Evolutionary conservation across 30 jellyfish, hydroid and myxozoan species (phyloP).

Genomic region (Catostylus mosaicus): DNA sequence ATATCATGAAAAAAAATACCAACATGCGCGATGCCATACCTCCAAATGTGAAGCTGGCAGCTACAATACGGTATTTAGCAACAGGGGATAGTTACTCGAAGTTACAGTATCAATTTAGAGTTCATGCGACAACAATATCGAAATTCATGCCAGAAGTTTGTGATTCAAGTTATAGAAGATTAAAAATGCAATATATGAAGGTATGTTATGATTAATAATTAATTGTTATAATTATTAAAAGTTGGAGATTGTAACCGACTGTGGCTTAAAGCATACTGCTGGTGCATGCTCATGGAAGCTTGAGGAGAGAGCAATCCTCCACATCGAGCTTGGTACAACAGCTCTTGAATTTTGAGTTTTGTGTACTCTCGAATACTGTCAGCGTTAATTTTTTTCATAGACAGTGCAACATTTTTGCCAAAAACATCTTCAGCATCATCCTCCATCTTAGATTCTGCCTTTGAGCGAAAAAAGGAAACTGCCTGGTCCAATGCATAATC

Average conservation of each 20-base stretch:
- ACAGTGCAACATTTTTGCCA: slow-evolving; percentile 13
- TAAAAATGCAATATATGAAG: not conserved
- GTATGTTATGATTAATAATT: slow-evolving; percentile 4
- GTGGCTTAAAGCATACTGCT: too few relatives aligned
- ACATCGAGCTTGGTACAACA: slow-evolving; percentile 11
- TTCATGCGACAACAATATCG: slow-evolving; percentile 19
- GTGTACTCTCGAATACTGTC: slow-evolving; percentile 1
- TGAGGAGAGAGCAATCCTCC: too few relatives aligned
- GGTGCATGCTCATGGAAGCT: too few relatives aligned
- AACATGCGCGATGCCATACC: slow-evolving; percentile 36
- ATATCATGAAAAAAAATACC: slow-evolving; percentile 11
- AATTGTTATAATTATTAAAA: too few relatives aligned
- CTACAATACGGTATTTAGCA: slow-evolving; percentile 9
- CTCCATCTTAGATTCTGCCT: not conserved
- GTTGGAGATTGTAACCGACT: too few relatives aligned
- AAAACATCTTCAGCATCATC: slow-evolving; percentile 3
- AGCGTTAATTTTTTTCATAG: slow-evolving; percentile 2
- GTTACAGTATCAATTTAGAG: slow-evolving; percentile 14
- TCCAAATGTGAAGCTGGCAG: slow-evolving; percentile 9
- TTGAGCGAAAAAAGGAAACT: not conserved
- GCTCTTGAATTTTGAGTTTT: slow-evolving; percentile 3
- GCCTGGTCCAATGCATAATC: slow-evolving; percentile 3
- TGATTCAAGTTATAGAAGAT: not conserved
- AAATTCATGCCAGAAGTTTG: slow-evolving; percentile 12
- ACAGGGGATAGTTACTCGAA: slow-evolving; percentile 22